phyloP scores from a whole-genome alignment of 2,113 vertebrate species.

The Oenanthe melanoleuca region DNA sequence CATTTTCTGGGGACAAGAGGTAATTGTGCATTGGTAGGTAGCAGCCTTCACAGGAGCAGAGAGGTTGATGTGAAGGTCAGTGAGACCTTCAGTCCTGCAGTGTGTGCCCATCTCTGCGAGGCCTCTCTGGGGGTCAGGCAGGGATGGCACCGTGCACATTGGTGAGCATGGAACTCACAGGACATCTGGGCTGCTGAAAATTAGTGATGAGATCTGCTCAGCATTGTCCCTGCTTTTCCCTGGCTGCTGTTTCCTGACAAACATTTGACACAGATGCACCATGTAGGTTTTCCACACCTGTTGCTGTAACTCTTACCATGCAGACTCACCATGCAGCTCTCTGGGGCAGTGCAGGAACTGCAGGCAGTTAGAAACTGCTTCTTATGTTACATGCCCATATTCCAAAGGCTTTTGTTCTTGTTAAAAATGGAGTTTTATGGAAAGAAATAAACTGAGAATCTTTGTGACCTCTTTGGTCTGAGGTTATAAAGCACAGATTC shows the following conservation, averaged over 20 bases:
- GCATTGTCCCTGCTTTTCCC: not conserved
- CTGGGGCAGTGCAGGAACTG: not conserved
- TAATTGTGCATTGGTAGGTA: not conserved
- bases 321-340: not conserved
- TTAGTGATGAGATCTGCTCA: not conserved
- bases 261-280: not conserved
- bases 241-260: not conserved
- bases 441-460: not conserved
- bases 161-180: accelerated
- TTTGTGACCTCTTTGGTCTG: not conserved
- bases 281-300: not conserved
- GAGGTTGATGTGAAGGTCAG: not conserved
- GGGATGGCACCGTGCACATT: accelerated
- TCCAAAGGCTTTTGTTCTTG: not conserved
- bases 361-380: not conserved
- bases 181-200: not conserved
- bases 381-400: not conserved
- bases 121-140: not conserved
- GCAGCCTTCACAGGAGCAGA: not conserved
- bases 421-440: not conserved
- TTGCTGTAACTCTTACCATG: not conserved
- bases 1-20: not conserved
- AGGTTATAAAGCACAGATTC: not conserved
- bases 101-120: accelerated
- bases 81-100: accelerated